Base-by-base conservation (phyloP, 2,797 vertebrate species). In the Zenarchopterus dispar region DNA sequence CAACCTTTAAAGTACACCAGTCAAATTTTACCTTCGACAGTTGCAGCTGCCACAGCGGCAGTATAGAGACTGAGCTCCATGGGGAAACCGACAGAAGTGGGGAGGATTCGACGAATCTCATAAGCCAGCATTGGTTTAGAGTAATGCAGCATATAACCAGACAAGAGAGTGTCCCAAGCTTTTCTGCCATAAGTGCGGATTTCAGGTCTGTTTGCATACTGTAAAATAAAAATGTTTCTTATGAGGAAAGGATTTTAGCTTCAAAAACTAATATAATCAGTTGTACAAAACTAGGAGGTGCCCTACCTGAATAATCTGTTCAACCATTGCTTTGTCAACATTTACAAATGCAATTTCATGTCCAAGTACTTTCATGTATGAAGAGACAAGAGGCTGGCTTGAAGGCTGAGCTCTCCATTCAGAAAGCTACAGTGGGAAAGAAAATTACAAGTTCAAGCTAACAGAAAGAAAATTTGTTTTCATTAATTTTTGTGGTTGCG, bases 51-150 rank as follows among this genome's bases (percentile, higher is more conserved):
- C 72, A 96, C 90, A 50, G 82, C 93, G 2, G 94, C 74, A 0
- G 82, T 73, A 67, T 94, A 94, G 5, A 90, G 82, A 65, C 92
- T 89, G 6, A 95, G 72, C 62, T 96, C 95, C 89, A 95, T 89
- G 0, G 95, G 96, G 45, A 96, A 63, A 49, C 94, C 95, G 0
- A 90, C 53, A 79, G 61, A 62, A 4, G 87, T 95, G 26, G 95
- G 94, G 4, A 95, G 0, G 48, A 95, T 83, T 46, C 88, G 92
- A 1, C 92, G 93, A 33, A 94, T 48, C 82, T 96, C 94, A 56
- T 78, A 81, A 56, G 85, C 56, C 80, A 95, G 73, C 62, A 95
- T 0, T 0, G 95, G 91, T 77, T 93, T 92, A 0, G 87, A 78
- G 62, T 85, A 89, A 1, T 93, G 88, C 0, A 77, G 41, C 1